These are phyloP conservation scores for Cataglyphis altisquamis DNA, from an alignment of 2,888 invertebrate genomes.

Conservation along the genomic window DNA sequence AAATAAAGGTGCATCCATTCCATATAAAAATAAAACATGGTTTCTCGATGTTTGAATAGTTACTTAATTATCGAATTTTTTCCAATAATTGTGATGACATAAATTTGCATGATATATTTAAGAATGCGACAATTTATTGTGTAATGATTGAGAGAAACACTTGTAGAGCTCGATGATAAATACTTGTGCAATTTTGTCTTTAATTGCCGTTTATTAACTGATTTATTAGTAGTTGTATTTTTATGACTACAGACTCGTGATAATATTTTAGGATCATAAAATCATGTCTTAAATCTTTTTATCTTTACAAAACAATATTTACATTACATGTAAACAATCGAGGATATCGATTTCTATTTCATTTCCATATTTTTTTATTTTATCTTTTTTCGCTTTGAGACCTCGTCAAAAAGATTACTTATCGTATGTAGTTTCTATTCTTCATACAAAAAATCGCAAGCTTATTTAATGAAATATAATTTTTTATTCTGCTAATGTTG, in stretches of 20 bases:
- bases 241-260: background rate
- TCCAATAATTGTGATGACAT: background rate
- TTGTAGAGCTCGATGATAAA: background rate
- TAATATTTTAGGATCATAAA: conserved; percentile 7
- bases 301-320: background rate
- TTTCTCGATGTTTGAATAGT: background rate
- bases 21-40: background rate
- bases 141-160: background rate
- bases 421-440: conserved; percentile 6
- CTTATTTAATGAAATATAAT: conserved; percentile 7
- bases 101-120: background rate
- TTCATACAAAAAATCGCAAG: conserved; percentile 16
- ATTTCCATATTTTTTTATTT: background rate
- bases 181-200: background rate
- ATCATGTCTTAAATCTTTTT: conserved; percentile 22
- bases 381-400: background rate
- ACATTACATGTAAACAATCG: background rate
- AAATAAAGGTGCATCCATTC: background rate
- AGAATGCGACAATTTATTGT: background rate
- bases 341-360: background rate
- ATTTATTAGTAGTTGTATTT: background rate
- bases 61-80: conserved; percentile 3
- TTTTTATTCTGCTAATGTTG: conserved; percentile 30
- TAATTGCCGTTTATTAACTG: conserved; percentile 25
- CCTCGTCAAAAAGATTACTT: background rate